These are phyloP conservation scores for Clostera curtula DNA, from an alignment of 2,888 invertebrate genomes.

Conservation along the genomic window DNA sequence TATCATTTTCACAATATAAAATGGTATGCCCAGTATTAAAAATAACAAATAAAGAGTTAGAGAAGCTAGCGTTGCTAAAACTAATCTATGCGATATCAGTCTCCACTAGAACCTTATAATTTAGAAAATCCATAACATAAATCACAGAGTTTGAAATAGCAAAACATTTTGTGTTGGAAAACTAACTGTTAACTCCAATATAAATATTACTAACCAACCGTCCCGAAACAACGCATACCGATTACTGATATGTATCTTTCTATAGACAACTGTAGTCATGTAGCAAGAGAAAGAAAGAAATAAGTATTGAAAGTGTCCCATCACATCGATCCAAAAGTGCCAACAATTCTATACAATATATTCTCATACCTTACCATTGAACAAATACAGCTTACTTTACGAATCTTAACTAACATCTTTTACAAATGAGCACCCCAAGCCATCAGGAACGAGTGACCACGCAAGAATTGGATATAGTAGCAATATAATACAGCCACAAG, in stretches of 20 bases:
- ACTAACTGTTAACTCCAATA: slow-evolving; percentile 44
- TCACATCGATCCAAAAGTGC: slow-evolving; percentile 63
- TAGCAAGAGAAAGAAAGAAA: slow-evolving; percentile 46
- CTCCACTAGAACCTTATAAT: slow-evolving; percentile 74
- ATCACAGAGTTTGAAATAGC: slow-evolving; percentile 72
- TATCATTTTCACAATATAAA: slow-evolving; percentile 35
- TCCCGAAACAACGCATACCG: slow-evolving; percentile 51
- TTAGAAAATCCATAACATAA: slow-evolving; percentile 73
- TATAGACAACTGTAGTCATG: slow-evolving; percentile 52
- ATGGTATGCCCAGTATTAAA: slow-evolving; percentile 47
- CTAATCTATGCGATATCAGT: slow-evolving; percentile 75
- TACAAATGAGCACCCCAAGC: slow-evolving; percentile 20
- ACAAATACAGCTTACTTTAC: slow-evolving; percentile 59
- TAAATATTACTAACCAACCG: slow-evolving; percentile 32
- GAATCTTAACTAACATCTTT: slow-evolving; percentile 55
- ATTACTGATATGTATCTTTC: slow-evolving; percentile 71
- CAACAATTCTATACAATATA: slow-evolving; percentile 42
- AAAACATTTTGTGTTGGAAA: slow-evolving; percentile 60
- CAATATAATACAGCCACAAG: slow-evolving; percentile 28
- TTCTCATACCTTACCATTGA: slow-evolving; percentile 61
- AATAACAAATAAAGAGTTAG: slow-evolving; percentile 39
- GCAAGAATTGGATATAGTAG: slow-evolving; percentile 28
- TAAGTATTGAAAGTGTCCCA: slow-evolving; percentile 60
- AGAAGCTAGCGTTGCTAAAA: slow-evolving; percentile 75
- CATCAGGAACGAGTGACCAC: slow-evolving; percentile 28